Evolutionary conservation across 2,888 invertebrate genomes (phyloP).

Genomic region (Chymomyza amoena): DNA sequence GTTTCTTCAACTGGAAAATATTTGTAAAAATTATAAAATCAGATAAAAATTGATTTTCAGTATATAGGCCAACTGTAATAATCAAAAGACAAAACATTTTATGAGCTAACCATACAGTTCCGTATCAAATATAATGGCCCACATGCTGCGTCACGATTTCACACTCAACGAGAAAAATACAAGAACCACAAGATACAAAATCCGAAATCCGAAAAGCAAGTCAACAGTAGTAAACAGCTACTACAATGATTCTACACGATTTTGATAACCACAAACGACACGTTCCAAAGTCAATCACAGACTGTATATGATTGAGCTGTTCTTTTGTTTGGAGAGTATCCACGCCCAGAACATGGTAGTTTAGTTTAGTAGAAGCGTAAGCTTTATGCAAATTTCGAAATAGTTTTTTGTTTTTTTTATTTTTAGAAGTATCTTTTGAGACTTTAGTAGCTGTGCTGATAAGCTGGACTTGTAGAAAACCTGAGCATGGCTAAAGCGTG

Average conservation of each 20-base stretch:
- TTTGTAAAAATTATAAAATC: slow-evolving; percentile 22
- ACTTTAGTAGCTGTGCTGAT: not conserved
- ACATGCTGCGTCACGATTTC: slow-evolving; percentile 3
- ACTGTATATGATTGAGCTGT: not conserved
- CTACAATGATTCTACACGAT: not conserved
- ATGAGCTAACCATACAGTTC: slow-evolving; percentile 28
- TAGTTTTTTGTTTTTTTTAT: too few relatives aligned
- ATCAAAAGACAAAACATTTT: slow-evolving; percentile 10
- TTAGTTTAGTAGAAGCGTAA: not conserved
- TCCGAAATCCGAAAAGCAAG: not conserved
- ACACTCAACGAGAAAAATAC: not conserved
- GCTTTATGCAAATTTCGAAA: not conserved
- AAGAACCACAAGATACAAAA: not conserved
- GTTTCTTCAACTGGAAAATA: slow-evolving; percentile 14
- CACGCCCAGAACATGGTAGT: not conserved
- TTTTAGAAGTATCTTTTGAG: too few relatives aligned
- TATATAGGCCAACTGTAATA: slow-evolving; percentile 40
- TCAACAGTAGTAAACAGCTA: not conserved
- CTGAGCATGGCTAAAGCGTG: not conserved
- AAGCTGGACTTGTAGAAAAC: not conserved
- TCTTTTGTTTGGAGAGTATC: not conserved
- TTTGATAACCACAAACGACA: not conserved
- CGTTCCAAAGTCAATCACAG: not conserved
- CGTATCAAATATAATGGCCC: slow-evolving; percentile 14
- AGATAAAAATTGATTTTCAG: slow-evolving; percentile 24